Evolutionary conservation across 2,797 vertebrate genomes (phyloP), one percentile per base, ranked within the genome.

Genomic region (Sebastes cheni): DNA sequence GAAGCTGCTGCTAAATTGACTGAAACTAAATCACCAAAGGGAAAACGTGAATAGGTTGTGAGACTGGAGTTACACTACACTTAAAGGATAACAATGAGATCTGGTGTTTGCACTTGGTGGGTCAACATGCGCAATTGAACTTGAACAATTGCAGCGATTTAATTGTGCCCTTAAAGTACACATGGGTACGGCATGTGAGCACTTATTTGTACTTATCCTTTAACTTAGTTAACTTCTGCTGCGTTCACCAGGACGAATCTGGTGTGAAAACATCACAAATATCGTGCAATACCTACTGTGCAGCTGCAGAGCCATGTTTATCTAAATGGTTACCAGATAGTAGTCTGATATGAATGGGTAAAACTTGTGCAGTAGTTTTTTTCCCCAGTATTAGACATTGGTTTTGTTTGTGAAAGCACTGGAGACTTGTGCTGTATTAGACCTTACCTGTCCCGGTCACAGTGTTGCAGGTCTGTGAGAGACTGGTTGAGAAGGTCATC

Each of bases 401-500:
- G 29, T 50, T 62, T 50, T 67, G 3, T 42, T 50, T 0, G 1
- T 18, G 20, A 20, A 6, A 27, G 34, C 58, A 27, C 12, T 2
- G 2, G 4, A 70, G 67, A 62, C 46, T 42, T 7, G 3, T 5
- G 3, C 18, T 42, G 68, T 39, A 4, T 46, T 23, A 34, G 59
- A 72, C 34, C 81, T 86, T 89, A 98, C 97, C 97, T 97, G 88
- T 98, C 97, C 72, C 97, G 91, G 83, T 97, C 98, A 23, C 94
- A 93, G 85, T 42, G 96, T 91, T 92, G 96, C 92, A 98, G 95
- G 81, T 99, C 97, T 6, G 95, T 95, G 3, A 99, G 95, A 36
- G 97, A 98, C 78, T 99, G 98, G 87, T 96, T 97, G 74, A 99
- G 95, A 77, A 99, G 98, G 83, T 98, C 98, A 72, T 98, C 97